Evolutionary conservation across 2,113 vertebrate genomes (phyloP).

Genomic region (Nothocercus nigrocapillus): DNA sequence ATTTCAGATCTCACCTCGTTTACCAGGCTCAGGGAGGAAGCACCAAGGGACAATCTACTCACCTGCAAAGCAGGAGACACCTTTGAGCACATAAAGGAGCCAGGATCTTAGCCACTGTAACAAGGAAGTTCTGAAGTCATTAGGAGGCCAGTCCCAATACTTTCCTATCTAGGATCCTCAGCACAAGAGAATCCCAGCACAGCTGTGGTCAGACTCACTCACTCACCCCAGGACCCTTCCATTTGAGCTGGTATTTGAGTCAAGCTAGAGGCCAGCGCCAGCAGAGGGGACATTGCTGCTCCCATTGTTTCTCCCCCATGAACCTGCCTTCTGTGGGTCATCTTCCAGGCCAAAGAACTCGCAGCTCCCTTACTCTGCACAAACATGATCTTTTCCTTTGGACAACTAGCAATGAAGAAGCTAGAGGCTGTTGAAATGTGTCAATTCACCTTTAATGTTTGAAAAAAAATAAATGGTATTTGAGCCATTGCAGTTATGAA

Average conservation of each 20-base stretch:
- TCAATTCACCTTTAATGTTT: constrained; percentile 75
- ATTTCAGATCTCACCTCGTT: not conserved
- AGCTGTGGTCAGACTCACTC: not conserved
- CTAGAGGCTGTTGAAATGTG: constrained; percentile 65
- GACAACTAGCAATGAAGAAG: constrained; percentile 34
- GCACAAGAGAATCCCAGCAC: not conserved
- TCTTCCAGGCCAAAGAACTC: not conserved
- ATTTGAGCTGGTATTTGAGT: not conserved
- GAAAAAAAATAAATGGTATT: constrained; percentile 70
- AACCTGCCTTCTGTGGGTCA: not conserved
- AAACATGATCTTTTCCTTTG: not conserved
- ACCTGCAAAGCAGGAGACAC: not conserved
- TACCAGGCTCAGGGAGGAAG: not conserved
- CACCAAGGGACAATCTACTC: not conserved
- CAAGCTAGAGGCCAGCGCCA: not conserved
- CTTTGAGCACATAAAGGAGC: not conserved
- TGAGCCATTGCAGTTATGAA: constrained; percentile 74
- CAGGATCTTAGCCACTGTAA: not conserved
- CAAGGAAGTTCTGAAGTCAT: not conserved
- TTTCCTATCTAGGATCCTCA: not conserved
- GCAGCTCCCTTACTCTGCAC: not conserved
- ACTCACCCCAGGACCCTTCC: not conserved
- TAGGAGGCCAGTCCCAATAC: not conserved
- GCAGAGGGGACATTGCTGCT: not conserved
- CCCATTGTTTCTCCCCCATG: not conserved